Evolutionary conservation across 2,888 invertebrate species (phyloP), one percentile per base, ranked within the genome.

Genomic region (Trissolcus japonicus): DNA sequence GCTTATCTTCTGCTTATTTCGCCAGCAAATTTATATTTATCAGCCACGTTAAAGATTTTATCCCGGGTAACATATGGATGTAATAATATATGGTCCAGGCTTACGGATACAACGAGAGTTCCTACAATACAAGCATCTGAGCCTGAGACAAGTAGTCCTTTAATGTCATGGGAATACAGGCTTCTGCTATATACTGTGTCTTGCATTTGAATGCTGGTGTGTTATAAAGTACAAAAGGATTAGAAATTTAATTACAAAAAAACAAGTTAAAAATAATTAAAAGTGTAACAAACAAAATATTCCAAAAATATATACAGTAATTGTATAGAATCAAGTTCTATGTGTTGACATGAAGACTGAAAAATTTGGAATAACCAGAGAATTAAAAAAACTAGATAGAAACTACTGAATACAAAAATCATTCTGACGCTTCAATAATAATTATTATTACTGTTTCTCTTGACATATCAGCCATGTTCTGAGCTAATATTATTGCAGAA

Each of bases 1-100:
- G 63, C 59, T 72, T 72, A 65, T 57, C 72, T 63, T 11, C n/a
- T 40, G 57, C 65, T 65, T 72, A 71, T 57, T 71, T 63, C 25
- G 17, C 17, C 43, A 21, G 53, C 41, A 41, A 63, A 72, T 59
- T 72, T 48, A 65, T 63, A 65, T 71, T 71, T 71, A 69, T 69
- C 61, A 55, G 69, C n/a, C 41, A n/a, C 50, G 41, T 61, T 69
- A 21, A 62, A 57, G 71, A 71, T 71, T 35, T 71, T 71, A 71
- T 71, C 57, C 46, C 3, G 43, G 35, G 19, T 43, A 51, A 35
- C 57, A 35, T 57, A 57, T 46, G 46, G 43, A 56, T 46, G 57
- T n/a, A 51, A 56, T 63, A 71, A 71, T 63, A 35, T 57, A 63
- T 46, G 57, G 35, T 43, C 14, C 63, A 43, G 11, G 51, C 43